Conservation (phyloP, 2,113 vertebrate genomes). For the Hippocampus barbouri region DNA sequence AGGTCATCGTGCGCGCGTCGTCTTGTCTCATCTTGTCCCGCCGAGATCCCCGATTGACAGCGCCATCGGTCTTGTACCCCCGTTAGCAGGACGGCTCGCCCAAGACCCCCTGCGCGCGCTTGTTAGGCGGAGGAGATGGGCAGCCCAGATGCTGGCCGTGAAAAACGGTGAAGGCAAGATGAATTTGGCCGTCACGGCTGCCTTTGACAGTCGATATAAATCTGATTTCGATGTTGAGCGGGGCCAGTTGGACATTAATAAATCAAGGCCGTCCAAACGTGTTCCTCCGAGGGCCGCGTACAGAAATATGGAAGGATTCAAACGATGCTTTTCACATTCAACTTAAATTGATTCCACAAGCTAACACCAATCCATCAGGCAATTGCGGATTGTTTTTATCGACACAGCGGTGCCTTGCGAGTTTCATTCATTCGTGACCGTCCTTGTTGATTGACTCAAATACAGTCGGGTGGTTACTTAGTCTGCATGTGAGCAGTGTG, state of each 20-base stretch:
- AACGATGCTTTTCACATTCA: not conserved
- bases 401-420: not conserved
- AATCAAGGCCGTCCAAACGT: constrained; percentile 42
- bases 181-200: constrained; percentile 84
- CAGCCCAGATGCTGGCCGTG: constrained; percentile 81
- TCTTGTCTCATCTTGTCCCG: constrained; percentile 54
- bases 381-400: not conserved
- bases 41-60: constrained; percentile 79
- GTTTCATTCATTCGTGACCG: too few species aligned
- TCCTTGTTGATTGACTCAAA: too few species aligned
- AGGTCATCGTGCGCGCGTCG: constrained; percentile 37
- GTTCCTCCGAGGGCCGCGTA: not conserved
- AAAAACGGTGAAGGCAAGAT: constrained; percentile 86
- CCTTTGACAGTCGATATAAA: constrained; percentile 88
- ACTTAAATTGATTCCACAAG: constrained; percentile 16
- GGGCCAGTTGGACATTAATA: constrained; percentile 61
- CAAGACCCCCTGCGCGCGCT: constrained; percentile 74
- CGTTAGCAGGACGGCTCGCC: constrained; percentile 41
- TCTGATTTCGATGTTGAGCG: constrained; percentile 80
- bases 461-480: too few species aligned
- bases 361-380: not conserved
- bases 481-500: too few species aligned
- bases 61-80: constrained; percentile 68
- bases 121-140: constrained; percentile 82
- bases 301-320: not conserved